These are phyloP conservation scores for Argya squamiceps DNA, from an alignment of 2,797 vertebrate genomes.

Conservation along the genomic window DNA sequence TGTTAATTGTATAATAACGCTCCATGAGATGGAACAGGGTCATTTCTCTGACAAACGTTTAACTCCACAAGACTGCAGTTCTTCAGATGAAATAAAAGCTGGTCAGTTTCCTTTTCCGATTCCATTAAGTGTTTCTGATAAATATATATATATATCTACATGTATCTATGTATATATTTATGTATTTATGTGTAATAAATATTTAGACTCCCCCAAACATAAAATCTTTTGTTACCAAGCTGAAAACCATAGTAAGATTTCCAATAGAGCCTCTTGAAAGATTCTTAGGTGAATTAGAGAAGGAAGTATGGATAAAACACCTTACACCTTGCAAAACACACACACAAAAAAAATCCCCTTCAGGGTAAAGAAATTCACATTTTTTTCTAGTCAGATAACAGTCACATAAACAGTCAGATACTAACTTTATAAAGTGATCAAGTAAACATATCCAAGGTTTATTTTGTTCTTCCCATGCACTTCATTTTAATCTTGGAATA, in stretches of 20 bases:
- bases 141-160: neutral
- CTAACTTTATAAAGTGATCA: neutral
- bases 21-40: neutral
- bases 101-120: neutral
- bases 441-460: neutral
- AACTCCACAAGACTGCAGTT: neutral
- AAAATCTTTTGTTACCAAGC: neutral
- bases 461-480: neutral
- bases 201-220: fast-evolving
- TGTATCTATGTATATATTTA: no score
- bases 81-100: neutral
- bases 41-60: neutral
- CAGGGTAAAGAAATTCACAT: neutral
- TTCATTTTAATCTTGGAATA: neutral
- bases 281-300: neutral
- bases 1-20: neutral
- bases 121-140: neutral
- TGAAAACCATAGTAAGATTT: neutral
- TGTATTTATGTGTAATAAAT: neutral
- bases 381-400: neutral
- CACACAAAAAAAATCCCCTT: neutral
- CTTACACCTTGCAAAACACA: neutral
- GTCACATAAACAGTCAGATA: neutral
- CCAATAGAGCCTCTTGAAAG: neutral
- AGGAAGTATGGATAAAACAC: neutral